Evolutionary conservation across 2,797 vertebrate species (phyloP), one percentile per base, ranked within the genome.

Genomic region (Clamator glandarius): DNA sequence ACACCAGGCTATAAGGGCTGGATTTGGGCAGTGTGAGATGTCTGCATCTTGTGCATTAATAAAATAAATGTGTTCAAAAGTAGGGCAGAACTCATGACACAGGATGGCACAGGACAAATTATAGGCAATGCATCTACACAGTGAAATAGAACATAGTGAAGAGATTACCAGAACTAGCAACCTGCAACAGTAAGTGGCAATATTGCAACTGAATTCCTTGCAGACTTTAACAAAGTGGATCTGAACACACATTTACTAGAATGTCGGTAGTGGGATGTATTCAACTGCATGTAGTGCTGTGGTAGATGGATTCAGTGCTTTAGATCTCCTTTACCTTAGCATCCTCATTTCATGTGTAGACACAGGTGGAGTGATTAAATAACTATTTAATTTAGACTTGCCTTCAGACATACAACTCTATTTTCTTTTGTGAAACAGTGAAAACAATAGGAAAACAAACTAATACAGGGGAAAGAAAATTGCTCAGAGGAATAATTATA

Each of bases 401-500:
- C 74, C 59, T 93, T 93, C 77, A 81, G 82, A 89, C 15, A 68
- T 67, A 48, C 11, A 91, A 48, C 35, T 77, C 64, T 33, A 63
- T 41, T 80, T 77, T 69, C 61, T 87, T 85, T 59, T 82, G 80
- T 91, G 84, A 91, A 92, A 78, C 31, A 55, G 35, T 52, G 62
- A 54, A 59, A 88, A 95, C 67, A 94, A 89, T 50, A 91, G 62
- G 81, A 92, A 94, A 93, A 61, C 66, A 89, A 91, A 94, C 51
- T 66, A 75, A 89, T 80, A 72, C 58, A 93, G 69, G 58, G 54
- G 79, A 89, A 92, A 90, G 17, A 92, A 93, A 87, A 95, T 81
- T 80, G 69, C 92, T 94, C 89, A 75, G 73, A 93, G 84, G 94
- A 93, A 87, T 95, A 95, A 95, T 92, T 94, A 87, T 42, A 76